Base-by-base conservation (phyloP, 2,797 vertebrate species). In the Hypotaenidia philippensis region DNA sequence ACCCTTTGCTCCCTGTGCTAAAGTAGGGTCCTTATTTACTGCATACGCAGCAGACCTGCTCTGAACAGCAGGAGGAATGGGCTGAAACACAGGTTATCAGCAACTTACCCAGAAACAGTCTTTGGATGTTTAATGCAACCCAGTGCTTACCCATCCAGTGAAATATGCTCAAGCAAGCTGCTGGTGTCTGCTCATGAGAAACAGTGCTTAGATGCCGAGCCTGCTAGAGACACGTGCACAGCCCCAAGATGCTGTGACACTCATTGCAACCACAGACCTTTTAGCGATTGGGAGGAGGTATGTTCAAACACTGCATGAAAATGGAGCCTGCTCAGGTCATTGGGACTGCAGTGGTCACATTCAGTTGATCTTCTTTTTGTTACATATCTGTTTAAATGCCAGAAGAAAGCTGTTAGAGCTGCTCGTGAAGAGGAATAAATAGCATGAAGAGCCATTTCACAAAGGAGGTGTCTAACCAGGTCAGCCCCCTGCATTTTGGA, bases 21-120 rank as follows among this genome's bases (percentile, higher is more conserved):
- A 60, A 80, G 29, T 36, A 76, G 59, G 40, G 7, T 79, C 20
- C 64, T 89, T 72, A 82, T 83, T 83, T 82, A 61, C 45, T 23
- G 20, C 0, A 0, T 23, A 10, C 3, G 2, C 38, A 82, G 32
- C 13, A 85, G 59, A 31, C 4, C 0, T 56, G 23, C 52, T 69
- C 17, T 38, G 52, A 84, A 70, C 41, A 88, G 60, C 47, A 70
- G 66, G 60, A 71, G 49, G 47, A 95, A 53, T n/a, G 40, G 32
- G 68, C 50, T 96, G 68, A 81, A 91, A 68, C 11, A 21, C 23
- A 52, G 29, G 47, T 88, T 74, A 55, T 22, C 68, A 79, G 36
- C 3, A 3, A 76, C 22, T 70, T 60, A 44, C 26, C n/a, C 47
- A 65, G 31, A 64, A 52, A 50, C 49, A 47, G 25, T 41, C 49